A percentile compares a stretch with the other conserved stretches of the same genome.
Evolutionary conservation across 1,140 invertebrate species (phyloP).

Genomic region (Planococcus citri): DNA sequence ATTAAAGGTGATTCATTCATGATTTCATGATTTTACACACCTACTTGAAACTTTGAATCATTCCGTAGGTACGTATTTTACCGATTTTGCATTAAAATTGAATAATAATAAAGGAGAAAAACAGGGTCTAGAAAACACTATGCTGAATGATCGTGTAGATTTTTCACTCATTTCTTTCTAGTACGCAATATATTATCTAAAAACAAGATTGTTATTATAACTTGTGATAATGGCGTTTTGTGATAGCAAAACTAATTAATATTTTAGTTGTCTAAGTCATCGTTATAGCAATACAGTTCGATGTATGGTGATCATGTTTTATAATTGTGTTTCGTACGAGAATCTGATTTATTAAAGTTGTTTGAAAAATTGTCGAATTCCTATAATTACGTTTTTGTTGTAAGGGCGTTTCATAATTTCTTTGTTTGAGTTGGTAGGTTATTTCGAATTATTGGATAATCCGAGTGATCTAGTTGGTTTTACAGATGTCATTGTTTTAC

Average conservation of each 20-base stretch:
- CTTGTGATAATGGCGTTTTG: constrained; percentile 12
- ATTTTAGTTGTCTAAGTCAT: background rate
- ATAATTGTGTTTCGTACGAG: background rate
- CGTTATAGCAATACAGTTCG: background rate
- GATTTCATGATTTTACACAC: constrained; percentile 7
- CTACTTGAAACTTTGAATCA: background rate
- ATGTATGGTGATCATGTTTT: background rate
- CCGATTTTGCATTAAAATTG: background rate
- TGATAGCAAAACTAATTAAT: constrained; percentile 10
- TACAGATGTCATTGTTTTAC: background rate
- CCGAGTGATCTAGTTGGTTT: background rate
- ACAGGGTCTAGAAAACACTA: background rate
- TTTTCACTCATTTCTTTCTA: too few relatives aligned
- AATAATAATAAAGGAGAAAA: background rate
- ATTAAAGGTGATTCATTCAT: background rate
- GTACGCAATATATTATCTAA: background rate
- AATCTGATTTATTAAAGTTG: background rate
- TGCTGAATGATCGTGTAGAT: background rate
- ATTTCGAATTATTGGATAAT: background rate
- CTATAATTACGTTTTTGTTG: background rate
- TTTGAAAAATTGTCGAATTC: background rate
- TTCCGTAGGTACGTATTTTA: constrained; percentile 7
- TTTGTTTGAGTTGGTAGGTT: background rate
- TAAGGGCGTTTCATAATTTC: constrained; percentile 4
- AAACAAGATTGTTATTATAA: background rate